Base-by-base conservation (phyloP, 2,888 invertebrate genomes). In the Harmothoe impar region DNA sequence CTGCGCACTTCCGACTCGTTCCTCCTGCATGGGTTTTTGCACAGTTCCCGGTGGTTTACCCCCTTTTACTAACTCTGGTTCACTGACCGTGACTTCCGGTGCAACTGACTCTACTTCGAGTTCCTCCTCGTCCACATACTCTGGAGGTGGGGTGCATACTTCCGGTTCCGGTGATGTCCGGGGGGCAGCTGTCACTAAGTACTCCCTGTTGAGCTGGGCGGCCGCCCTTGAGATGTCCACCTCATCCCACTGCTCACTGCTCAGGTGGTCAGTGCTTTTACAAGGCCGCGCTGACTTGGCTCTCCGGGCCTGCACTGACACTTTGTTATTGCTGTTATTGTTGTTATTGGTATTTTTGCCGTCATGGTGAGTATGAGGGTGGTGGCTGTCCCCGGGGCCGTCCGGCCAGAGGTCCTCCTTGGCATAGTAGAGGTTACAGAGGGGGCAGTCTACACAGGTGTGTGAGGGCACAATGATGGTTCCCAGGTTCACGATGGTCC, bases 401-500 rank as follows among this genome's bases (percentile, higher is more conserved):
- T 81, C 81, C 20, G 86, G 52, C 86, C 52, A 54, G 25, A 86
- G 29, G 10, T 52, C 86, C 31, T 86, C 86, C 31, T 86, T 86
- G 15, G 86, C 29, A 29, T 91, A 84, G 81, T 91, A 92, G 17
- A 93, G 72, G 68, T 92, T 93, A 90, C 93, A 93, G 92, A 93
- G 92, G 25, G 93, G 92, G 89, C 93, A 93, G 77, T 92, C 93
- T 0, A 91, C 91, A 56, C 91, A 91, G 5, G 92, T 93, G 77
- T 93, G 93, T 12, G 93, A 93, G 0, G 93, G 93, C 0, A 93
- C 93, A 56, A 93, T 86, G 17, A 93, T 93, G 0, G 93, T 86
- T 0, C 86, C 86, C 0, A 86, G 56, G 56, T 54, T 86, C 54
- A 86, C 17, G 23, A 86, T 86, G 29, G 86, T 25, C 54, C 29